phyloP scores from a whole-genome alignment of 2,113 vertebrate species.

The Columba livia region DNA sequence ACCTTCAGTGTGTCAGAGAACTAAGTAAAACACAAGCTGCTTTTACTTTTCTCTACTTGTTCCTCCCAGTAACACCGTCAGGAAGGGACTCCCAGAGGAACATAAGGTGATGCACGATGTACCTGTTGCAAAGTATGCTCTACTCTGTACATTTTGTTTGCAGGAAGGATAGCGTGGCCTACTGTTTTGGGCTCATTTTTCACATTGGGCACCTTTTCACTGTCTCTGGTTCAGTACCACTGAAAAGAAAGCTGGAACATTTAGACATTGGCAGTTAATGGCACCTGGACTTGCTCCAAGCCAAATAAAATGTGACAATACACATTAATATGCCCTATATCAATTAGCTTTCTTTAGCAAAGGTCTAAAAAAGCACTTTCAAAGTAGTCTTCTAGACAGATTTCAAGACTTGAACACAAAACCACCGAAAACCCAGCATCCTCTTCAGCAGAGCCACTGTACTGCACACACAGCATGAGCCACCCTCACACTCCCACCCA shows the following conservation, averaged over 20 bases:
- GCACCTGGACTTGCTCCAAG: constrained; percentile 7
- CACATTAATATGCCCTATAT: not conserved
- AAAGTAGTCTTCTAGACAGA: not conserved
- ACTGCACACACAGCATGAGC: rapidly evolving
- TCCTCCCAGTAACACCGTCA: not conserved
- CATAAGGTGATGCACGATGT: not conserved
- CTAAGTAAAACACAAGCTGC: not conserved
- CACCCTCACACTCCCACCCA: not conserved
- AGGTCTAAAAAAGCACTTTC: not conserved
- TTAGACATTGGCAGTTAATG: not conserved
- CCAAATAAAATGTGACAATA: not conserved
- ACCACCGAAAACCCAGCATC: not conserved
- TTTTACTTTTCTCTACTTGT: not conserved
- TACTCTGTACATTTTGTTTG: not conserved
- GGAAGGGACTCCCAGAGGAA: not conserved
- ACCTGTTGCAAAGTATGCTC: not conserved
- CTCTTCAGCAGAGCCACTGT: not conserved
- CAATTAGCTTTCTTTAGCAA: not conserved
- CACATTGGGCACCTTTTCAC: not conserved
- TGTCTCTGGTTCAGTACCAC: not conserved
- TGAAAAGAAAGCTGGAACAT: not conserved
- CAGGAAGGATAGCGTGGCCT: not conserved
- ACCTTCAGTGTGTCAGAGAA: not conserved
- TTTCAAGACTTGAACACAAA: not conserved
- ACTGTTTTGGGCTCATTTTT: not conserved